A percentile compares a stretch with the other conserved stretches of the same genome.
Evolutionary conservation across 2,113 vertebrate genomes (phyloP).

Genomic region (Salminus brasiliensis): DNA sequence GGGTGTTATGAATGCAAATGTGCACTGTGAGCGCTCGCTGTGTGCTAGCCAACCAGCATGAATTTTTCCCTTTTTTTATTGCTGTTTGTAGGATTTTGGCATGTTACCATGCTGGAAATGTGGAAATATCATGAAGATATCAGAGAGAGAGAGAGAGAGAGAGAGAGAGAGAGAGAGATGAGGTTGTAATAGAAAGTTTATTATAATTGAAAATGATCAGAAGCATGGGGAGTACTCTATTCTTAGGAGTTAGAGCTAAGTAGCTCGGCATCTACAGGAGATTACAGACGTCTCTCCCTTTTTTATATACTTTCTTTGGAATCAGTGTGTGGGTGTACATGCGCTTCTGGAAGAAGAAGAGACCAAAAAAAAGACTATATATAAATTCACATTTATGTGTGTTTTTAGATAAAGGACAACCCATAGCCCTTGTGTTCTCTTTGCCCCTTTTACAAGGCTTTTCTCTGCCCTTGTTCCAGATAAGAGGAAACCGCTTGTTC

Average conservation of each 20-base stretch:
- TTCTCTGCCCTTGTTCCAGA: slow-evolving; percentile 22
- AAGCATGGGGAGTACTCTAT: slow-evolving; percentile 46
- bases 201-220: slow-evolving; percentile 41
- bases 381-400: slow-evolving; percentile 50
- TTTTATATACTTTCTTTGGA: not conserved
- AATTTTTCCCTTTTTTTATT: not conserved
- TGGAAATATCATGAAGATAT: slow-evolving; percentile 10
- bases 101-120: not conserved
- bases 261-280: slow-evolving; percentile 44
- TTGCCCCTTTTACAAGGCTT: not conserved
- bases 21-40: not conserved
- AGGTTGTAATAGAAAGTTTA: not conserved
- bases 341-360: slow-evolving; percentile 42
- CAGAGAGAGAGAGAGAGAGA: not conserved
- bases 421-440: slow-evolving; percentile 11
- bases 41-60: not conserved
- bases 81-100: slow-evolving; percentile 1
- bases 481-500: slow-evolving; percentile 37
- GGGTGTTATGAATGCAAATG: slow-evolving; percentile 37
- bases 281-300: slow-evolving; percentile 40
- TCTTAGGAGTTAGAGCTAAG: slow-evolving; percentile 54
- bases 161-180: not conserved
- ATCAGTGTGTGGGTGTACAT: slow-evolving; percentile 51
- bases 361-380: slow-evolving; percentile 34
- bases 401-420: slow-evolving; percentile 46